Percentiles rank a stretch among this genome's conserved stretches.
These are phyloP conservation scores for Rhorus exstirpatorius DNA, from an alignment of 2,888 invertebrate species.

Conservation along the genomic window DNA sequence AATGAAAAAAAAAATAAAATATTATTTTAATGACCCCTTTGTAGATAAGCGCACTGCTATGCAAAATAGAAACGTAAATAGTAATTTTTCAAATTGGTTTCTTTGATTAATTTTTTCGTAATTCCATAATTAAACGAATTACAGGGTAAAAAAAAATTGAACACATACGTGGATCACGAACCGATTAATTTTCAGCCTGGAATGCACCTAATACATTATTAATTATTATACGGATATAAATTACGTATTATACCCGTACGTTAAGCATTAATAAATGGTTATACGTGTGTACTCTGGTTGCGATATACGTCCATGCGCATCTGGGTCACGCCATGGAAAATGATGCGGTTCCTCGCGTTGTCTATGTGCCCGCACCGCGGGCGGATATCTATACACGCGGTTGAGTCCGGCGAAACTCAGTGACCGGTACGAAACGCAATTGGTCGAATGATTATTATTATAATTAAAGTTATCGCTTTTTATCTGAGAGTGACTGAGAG, in stretches of 20 bases:
- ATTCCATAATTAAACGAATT: not conserved
- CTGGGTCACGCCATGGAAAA: slow-evolving; percentile 61
- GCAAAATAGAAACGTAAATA: too few species aligned
- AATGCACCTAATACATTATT: slow-evolving; percentile 2
- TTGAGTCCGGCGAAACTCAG: slow-evolving; percentile 32
- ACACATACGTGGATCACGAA: not conserved
- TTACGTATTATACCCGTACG: slow-evolving; percentile 14
- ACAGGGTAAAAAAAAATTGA: slow-evolving; percentile 1
- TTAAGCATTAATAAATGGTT: not conserved
- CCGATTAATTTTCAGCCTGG: not conserved
- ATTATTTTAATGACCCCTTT: too few species aligned
- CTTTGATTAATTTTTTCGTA: not conserved
- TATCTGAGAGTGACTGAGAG: too few species aligned
- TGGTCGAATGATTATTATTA: slow-evolving; percentile 13
- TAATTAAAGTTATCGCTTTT: slow-evolving; percentile 16
- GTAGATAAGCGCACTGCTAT: too few species aligned
- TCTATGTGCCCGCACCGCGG: slow-evolving; percentile 22
- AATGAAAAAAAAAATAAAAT: too few species aligned
- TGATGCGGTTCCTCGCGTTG: slow-evolving; percentile 37
- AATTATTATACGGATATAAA: slow-evolving; percentile 3
- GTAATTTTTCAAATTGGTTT: too few species aligned
- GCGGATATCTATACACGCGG: slow-evolving; percentile 22
- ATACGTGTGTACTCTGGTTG: slow-evolving; percentile 17
- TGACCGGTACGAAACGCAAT: slow-evolving; percentile 46
- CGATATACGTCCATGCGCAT: slow-evolving; percentile 55